A percentile compares a stretch with the other conserved stretches of the same genome.
phyloP scores from a whole-genome alignment of 2,113 vertebrate species.

The Ursus arctos region DNA sequence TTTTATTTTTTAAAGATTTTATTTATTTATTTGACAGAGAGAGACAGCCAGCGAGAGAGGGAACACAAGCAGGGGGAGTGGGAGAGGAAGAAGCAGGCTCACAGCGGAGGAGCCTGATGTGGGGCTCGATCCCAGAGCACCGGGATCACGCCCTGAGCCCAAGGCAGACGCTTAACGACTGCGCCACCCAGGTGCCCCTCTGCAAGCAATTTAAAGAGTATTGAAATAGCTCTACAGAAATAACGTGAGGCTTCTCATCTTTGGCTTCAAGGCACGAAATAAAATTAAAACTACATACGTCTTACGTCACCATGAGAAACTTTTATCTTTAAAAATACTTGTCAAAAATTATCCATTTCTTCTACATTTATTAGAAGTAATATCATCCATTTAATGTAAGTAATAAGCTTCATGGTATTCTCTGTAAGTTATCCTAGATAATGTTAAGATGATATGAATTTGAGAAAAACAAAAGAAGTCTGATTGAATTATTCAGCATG shows the following conservation, averaged over 20 bases:
- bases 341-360: neutral
- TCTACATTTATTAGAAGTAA: conserved; percentile 31
- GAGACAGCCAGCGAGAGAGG: too few relatives aligned
- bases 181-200: too few relatives aligned
- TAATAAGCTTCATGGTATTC: neutral
- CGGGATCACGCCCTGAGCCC: too few relatives aligned
- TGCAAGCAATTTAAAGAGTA: neutral
- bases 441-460: neutral
- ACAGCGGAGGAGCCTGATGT: too few relatives aligned
- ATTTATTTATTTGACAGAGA: too few relatives aligned
- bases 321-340: neutral
- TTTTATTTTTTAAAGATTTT: too few relatives aligned
- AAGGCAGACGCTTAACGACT: too few relatives aligned
- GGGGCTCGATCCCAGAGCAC: too few relatives aligned
- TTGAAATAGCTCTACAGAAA: neutral
- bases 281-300: neutral
- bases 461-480: neutral
- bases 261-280: neutral
- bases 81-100: too few relatives aligned
- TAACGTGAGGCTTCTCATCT: neutral
- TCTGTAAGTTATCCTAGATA: neutral
- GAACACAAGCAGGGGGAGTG: too few relatives aligned
- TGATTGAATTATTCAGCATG: neutral
- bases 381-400: neutral
- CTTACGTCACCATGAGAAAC: neutral